phyloP scores from a whole-genome alignment of 1,140 invertebrate genomes.

The Pseudomyrmex gracilis region DNA sequence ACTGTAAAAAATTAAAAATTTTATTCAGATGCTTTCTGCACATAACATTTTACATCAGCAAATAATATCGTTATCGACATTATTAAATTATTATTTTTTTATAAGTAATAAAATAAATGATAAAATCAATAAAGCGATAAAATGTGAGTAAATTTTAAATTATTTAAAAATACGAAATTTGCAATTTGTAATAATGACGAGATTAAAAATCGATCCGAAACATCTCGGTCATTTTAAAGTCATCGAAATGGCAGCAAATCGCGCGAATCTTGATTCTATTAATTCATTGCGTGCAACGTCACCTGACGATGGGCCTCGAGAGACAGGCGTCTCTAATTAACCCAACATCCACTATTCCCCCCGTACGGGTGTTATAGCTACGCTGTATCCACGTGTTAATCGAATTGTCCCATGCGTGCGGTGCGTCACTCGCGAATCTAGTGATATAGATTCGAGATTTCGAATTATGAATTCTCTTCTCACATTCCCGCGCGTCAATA shows the following conservation, averaged over 20 bases:
- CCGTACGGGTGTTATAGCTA: conserved; percentile 3
- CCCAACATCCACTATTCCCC: conserved; percentile 33
- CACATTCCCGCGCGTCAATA: conserved; percentile 11
- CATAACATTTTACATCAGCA: background rate
- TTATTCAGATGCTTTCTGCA: background rate
- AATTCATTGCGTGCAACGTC: conserved; percentile 55
- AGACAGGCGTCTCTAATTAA: conserved; percentile 67
- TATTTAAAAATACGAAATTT: background rate
- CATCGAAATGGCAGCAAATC: background rate
- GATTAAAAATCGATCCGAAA: background rate
- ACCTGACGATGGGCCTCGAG: conserved; percentile 30
- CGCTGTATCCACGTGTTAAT: conserved; percentile 54
- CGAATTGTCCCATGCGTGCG: conserved; percentile 52
- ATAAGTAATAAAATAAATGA: conserved; percentile 3
- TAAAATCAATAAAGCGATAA: background rate
- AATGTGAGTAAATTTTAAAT: background rate
- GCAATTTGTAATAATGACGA: background rate
- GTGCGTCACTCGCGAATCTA: conserved; percentile 36
- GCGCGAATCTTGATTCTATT: conserved; percentile 43
- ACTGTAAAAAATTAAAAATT: background rate
- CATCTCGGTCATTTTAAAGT: conserved; percentile 1
- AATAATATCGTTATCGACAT: background rate
- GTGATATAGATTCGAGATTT: conserved; percentile 50
- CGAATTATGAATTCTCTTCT: conserved; percentile 56
- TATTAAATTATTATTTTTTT: conserved; percentile 18